Percentiles rank a stretch among this genome's conserved stretches.
Conservation (phyloP, 2,113 vertebrate species). For the Sapayoa aenigma region DNA sequence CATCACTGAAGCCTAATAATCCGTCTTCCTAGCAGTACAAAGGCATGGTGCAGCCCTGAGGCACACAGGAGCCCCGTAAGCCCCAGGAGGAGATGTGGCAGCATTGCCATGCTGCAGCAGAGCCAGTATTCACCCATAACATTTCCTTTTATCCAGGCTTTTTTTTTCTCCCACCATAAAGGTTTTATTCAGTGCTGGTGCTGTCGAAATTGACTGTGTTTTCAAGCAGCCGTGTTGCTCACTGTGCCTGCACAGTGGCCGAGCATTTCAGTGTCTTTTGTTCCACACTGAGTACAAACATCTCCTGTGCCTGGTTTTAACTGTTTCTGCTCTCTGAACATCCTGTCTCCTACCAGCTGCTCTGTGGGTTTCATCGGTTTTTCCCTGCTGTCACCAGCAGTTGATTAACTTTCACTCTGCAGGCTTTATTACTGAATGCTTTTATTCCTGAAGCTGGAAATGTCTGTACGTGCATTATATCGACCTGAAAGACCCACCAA, state of each 20-base stretch:
- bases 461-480: background rate
- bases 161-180: background rate
- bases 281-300: background rate
- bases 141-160: background rate
- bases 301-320: background rate
- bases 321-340: background rate
- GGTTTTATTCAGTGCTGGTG: background rate
- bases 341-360: background rate
- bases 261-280: background rate
- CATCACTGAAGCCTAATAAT: background rate
- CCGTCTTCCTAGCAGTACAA: fast-evolving
- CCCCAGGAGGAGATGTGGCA: background rate
- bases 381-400: background rate
- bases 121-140: background rate
- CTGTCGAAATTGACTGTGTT: background rate
- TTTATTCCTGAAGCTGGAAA: background rate
- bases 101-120: background rate
- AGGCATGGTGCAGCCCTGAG: background rate
- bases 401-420: background rate
- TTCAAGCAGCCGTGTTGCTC: background rate
- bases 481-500: background rate
- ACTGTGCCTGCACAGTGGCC: background rate
- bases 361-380: fast-evolving
- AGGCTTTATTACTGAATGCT: background rate
- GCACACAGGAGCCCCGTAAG: background rate